Conservation (phyloP, 30 jellyfish, hydroid and myxozoan species). For the Aurelia sp. region DNA sequence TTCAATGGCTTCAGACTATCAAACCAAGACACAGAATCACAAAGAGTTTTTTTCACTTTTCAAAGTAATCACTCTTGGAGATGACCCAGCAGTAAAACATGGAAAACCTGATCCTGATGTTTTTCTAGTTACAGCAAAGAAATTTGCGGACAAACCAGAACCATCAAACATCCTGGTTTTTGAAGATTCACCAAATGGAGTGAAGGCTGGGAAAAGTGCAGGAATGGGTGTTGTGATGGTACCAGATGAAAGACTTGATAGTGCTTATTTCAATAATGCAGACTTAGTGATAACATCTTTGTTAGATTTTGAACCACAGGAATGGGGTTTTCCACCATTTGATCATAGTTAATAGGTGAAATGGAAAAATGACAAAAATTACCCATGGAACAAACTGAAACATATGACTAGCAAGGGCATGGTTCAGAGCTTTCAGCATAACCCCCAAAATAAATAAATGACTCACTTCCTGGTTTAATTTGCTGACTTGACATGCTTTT, state of each 20-base stretch:
- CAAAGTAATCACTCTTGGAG: slow-evolving; percentile 79
- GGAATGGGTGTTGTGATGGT: slow-evolving; percentile 94
- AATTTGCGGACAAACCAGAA: slow-evolving; percentile 60
- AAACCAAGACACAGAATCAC: slow-evolving; percentile 79
- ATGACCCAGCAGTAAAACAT: slow-evolving; percentile 80
- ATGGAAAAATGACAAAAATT: no score
- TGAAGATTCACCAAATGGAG: slow-evolving; percentile 99
- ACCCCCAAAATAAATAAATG: no score
- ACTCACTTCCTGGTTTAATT: no score
- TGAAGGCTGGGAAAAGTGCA: slow-evolving; percentile 90
- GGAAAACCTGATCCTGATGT: slow-evolving; percentile 96
- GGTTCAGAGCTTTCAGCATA: no score
- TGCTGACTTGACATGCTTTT: no score
- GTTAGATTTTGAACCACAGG: slow-evolving; percentile 83
- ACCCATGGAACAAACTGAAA: no score
- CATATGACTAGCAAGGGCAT: no score
- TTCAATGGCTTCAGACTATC: slow-evolving; percentile 71
- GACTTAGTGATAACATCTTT: slow-evolving; percentile 65
- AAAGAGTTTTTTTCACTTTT: slow-evolving; percentile 76
- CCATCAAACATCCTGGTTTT: slow-evolving; percentile 74
- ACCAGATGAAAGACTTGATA: slow-evolving; percentile 83
- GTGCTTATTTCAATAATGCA: slow-evolving; percentile 63
- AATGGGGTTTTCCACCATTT: slow-evolving; percentile 88
- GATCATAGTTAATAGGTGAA: neutral
- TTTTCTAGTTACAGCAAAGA: slow-evolving; percentile 75